Percentiles rank a stretch among this genome's conserved stretches.
Conservation (phyloP, 1,140 invertebrate species). For the Scaptomyza hsui region DNA sequence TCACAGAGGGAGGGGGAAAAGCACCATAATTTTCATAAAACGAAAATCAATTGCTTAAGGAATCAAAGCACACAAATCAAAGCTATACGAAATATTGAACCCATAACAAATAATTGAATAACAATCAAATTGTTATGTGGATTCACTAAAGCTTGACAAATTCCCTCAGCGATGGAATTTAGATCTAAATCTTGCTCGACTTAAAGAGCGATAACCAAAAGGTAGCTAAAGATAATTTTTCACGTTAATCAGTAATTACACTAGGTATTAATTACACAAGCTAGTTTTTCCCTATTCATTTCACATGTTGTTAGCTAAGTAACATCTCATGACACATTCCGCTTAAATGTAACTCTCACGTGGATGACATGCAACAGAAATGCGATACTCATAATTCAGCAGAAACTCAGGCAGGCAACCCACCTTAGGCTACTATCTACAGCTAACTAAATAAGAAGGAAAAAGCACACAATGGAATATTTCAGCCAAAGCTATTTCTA, state of each 20-base stretch:
- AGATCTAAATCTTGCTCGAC: too few relatives aligned
- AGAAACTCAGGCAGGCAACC: conserved; percentile 7
- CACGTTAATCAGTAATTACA: too few relatives aligned
- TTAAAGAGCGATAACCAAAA: too few relatives aligned
- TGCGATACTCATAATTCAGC: conserved; percentile 46
- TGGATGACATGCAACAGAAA: conserved; percentile 33
- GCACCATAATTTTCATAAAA: neutral
- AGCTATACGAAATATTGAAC: too few relatives aligned
- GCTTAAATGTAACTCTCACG: conserved; percentile 42
- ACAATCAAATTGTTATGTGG: neutral
- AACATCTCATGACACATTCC: neutral
- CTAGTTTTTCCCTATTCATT: neutral
- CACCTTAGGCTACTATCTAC: neutral
- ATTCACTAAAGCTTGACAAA: too few relatives aligned
- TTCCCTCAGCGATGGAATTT: too few relatives aligned
- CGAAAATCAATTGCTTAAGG: conserved; percentile 2
- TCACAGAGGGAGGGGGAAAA: neutral
- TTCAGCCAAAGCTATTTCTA: conserved; percentile 43
- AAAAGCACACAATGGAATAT: conserved; percentile 47
- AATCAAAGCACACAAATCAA: neutral
- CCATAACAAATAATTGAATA: neutral
- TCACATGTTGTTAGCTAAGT: neutral
- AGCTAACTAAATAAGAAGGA: conserved; percentile 7
- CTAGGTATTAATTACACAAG: neutral
- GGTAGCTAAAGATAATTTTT: too few relatives aligned